Percentiles rank a stretch among this genome's conserved stretches.
These are phyloP conservation scores for Mesorhabditis spiculigera DNA, from an alignment of 2,888 invertebrate genomes.

Conservation along the genomic window DNA sequence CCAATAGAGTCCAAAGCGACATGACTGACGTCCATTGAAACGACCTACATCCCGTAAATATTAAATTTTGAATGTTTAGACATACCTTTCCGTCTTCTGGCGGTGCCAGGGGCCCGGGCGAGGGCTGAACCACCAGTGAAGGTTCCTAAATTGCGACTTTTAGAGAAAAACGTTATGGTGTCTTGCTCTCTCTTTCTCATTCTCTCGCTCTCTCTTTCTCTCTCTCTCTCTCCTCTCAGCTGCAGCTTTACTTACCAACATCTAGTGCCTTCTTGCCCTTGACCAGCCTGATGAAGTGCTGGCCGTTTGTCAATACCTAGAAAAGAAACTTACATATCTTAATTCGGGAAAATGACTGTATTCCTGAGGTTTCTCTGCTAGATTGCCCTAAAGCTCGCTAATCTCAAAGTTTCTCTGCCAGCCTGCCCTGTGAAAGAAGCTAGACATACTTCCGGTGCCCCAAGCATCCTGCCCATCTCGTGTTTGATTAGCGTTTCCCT, in stretches of 20 bases:
- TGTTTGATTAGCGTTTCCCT: conserved; percentile 31
- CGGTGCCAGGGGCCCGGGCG: conserved; percentile 59
- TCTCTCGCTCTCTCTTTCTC: neutral
- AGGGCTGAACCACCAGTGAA: conserved; percentile 61
- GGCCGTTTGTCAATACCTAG: conserved; percentile 37
- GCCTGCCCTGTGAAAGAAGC: neutral
- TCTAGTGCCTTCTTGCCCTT: conserved; percentile 35
- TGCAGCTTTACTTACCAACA: conserved; percentile 18
- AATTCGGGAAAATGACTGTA: neutral
- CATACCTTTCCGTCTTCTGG: conserved; percentile 60
- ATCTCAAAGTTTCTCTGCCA: neutral
- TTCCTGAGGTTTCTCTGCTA: neutral
- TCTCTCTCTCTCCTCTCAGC: neutral
- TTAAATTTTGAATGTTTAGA: neutral
- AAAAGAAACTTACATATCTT: neutral
- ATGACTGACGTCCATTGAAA: conserved; percentile 30
- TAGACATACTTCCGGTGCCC: conserved; percentile 45
- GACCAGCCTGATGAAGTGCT: conserved; percentile 37
- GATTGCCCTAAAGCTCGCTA: neutral
- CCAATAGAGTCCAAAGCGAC: conserved; percentile 26
- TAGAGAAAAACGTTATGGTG: too few species aligned
- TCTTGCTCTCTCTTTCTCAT: neutral
- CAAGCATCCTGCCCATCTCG: conserved; percentile 29
- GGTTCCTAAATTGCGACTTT: conserved; percentile 26
- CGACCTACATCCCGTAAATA: neutral